phyloP scores from a whole-genome alignment of 1,140 invertebrate species.

The Teleogryllus occipitalis region DNA sequence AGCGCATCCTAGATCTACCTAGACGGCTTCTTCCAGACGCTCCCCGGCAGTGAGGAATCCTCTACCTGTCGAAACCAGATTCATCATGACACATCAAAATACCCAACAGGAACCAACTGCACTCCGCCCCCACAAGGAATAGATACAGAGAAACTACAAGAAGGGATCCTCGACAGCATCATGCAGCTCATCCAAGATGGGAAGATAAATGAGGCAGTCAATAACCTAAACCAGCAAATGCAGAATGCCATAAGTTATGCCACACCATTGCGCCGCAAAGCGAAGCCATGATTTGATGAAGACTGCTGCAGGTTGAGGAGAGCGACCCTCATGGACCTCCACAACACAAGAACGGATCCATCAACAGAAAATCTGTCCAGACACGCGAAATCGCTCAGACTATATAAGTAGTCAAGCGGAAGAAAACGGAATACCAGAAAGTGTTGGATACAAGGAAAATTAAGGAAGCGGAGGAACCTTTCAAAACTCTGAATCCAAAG shows the following conservation, averaged over 20 bases:
- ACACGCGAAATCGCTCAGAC: background rate
- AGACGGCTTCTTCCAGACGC: too few relatives aligned
- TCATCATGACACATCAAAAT: background rate
- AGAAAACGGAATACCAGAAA: background rate
- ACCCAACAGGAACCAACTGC: background rate
- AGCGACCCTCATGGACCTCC: too few relatives aligned
- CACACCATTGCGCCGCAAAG: background rate
- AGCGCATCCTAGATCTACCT: too few relatives aligned
- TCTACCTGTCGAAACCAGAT: background rate
- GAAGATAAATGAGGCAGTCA: background rate
- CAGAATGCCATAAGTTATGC: background rate
- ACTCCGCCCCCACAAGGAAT: background rate
- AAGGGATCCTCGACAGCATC: background rate
- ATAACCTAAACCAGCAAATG: background rate
- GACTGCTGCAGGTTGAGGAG: background rate
- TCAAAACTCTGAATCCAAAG: background rate
- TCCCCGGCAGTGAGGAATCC: background rate
- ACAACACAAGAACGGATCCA: too few relatives aligned
- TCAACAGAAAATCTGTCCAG: too few relatives aligned
- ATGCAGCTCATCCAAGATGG: background rate
- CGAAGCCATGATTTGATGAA: background rate
- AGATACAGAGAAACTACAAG: background rate
- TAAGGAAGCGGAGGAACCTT: background rate
- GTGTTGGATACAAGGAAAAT: background rate
- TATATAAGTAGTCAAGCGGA: background rate